Conservation (phyloP, 2,113 vertebrate species). For the Fulmarus glacialis region DNA sequence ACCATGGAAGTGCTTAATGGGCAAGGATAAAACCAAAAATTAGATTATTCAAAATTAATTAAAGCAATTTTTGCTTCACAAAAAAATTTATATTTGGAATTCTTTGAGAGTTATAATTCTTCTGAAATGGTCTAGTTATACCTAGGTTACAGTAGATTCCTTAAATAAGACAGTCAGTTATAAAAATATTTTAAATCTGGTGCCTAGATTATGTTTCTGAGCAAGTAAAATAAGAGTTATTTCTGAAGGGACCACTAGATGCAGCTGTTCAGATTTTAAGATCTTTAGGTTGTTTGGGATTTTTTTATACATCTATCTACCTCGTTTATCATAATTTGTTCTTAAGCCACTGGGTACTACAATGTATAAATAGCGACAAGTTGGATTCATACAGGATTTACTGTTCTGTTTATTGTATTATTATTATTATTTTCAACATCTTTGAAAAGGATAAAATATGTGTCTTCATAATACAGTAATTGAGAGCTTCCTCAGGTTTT, state of each 20-base stretch:
- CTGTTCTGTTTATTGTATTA: neutral
- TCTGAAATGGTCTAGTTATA: neutral
- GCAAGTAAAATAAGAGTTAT: neutral
- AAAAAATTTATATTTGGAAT: neutral
- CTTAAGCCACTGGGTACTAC: neutral
- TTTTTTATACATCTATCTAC: neutral
- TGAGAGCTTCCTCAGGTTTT: neutral
- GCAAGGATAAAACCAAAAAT: neutral
- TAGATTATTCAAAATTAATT: neutral
- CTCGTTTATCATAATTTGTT: neutral
- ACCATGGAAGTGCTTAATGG: neutral
- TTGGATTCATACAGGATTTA: neutral
- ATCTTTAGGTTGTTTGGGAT: neutral
- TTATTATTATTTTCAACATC: neutral
- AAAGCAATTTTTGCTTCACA: neutral
- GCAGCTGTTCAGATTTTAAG: neutral
- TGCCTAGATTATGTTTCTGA: neutral
- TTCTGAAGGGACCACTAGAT: neutral
- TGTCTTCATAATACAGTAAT: neutral
- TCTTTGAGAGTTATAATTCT: neutral
- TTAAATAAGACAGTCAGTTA: neutral
- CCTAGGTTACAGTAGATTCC: neutral
- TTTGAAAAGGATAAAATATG: neutral
- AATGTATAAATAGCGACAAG: neutral
- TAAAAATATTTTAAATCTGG: neutral